phyloP scores from a whole-genome alignment of 1,140 invertebrate species.

The Drosophila teissieri region DNA sequence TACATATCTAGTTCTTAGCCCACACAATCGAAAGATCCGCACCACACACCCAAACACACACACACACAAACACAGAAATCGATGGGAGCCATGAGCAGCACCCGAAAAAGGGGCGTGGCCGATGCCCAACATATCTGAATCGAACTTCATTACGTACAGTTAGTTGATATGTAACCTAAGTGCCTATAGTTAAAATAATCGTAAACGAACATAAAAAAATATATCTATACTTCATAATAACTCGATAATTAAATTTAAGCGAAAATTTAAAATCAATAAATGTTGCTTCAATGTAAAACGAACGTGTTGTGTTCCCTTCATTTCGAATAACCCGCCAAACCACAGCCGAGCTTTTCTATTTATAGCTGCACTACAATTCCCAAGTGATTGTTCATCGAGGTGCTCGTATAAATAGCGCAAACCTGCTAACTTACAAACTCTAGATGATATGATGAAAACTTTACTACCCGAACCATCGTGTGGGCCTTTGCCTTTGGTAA shows the following conservation, averaged over 20 bases:
- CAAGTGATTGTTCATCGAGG: slow-evolving; percentile 26
- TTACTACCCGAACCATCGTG: slow-evolving; percentile 70
- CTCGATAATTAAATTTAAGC: slow-evolving; percentile 40
- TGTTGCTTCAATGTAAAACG: slow-evolving; percentile 68
- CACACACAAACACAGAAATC: slow-evolving; percentile 3
- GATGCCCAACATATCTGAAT: slow-evolving; percentile 43
- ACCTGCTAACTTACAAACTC: accelerated
- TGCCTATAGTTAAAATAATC: slow-evolving; percentile 64
- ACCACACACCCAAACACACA: not conserved
- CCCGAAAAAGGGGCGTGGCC: slow-evolving; percentile 32
- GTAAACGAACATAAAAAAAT: slow-evolving; percentile 39
- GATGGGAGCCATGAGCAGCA: slow-evolving; percentile 35
- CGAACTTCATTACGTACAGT: slow-evolving; percentile 75
- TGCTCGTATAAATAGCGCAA: slow-evolving; percentile 23
- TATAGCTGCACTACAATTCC: slow-evolving; percentile 41
- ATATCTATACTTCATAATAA: slow-evolving; percentile 31
- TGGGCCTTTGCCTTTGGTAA: slow-evolving; percentile 72
- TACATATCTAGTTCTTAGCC: slow-evolving; percentile 42
- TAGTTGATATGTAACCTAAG: slow-evolving; percentile 79
- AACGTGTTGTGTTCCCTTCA: not conserved
- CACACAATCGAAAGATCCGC: slow-evolving; percentile 15
- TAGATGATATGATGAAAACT: slow-evolving; percentile 50
- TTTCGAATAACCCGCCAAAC: slow-evolving; percentile 33
- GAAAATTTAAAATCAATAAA: slow-evolving; percentile 69
- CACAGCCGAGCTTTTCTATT: not conserved